Base-by-base conservation (phyloP, 2,113 vertebrate genomes). In the Promerops cafer region DNA sequence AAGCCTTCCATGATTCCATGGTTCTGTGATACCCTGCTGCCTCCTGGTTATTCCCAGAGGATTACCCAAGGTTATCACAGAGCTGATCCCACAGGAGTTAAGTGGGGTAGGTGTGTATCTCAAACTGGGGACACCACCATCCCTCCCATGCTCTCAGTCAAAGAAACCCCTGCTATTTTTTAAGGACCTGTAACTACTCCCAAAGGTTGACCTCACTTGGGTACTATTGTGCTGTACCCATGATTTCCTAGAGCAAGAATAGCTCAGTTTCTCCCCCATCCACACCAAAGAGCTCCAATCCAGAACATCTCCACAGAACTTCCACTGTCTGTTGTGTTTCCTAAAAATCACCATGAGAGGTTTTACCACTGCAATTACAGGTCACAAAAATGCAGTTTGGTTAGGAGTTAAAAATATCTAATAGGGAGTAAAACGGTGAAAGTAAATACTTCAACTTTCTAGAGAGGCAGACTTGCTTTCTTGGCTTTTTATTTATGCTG, bases 141-240 rank as follows among this genome's bases (percentile, higher is more conserved):
- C 37, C 54, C 66, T 83, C 60, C 26, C 1, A 2, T 27, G 23
- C 26, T 61, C 59, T 57, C 21, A 6, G 44, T 17, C 35, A 61
- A 90, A 92, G 28, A 63, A 80, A 83, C 2, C 4, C 6, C 22
- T 2, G 6, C 13, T 45, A 33, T n/a, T 84, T 90, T 80, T 57
- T 37, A 50, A 84, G 61, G 42, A 53, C 27, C 35, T 77, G 44
- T n/a, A 40, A n/a, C 42, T 54, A 11, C 39, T 90, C 61, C 35
- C 8, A 2, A 23, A 79, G 37, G 30, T 18, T 66, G 82, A 33
- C 10, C 13, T 53, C 11, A 30, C 26, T 85, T 13, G 44, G 69
- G 11, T 11, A 33, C n/a, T 11, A 6, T 0, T 16, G 6, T 16
- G 44, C 39, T 68, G 75, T 4, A 3, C 0, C 30, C 50, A 37